These are phyloP conservation scores for Aspidiotus destructor DNA, from an alignment of 2,888 invertebrate genomes.

Conservation along the genomic window DNA sequence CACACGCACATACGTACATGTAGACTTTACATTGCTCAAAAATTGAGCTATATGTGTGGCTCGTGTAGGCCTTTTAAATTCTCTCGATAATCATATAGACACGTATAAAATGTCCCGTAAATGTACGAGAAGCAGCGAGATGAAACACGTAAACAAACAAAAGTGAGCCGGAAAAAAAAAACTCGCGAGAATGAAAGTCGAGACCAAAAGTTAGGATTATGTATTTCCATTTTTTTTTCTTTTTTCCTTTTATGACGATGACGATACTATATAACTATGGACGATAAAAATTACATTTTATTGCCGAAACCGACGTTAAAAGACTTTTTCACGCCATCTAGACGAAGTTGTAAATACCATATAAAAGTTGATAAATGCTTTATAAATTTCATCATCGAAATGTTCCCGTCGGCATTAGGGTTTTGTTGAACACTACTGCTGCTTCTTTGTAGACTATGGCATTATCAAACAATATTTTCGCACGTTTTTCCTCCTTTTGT, in stretches of 20 bases:
- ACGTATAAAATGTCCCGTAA: too few relatives aligned
- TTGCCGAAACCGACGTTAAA: background rate
- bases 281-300: conserved; percentile 2
- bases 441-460: too few relatives aligned
- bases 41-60: background rate
- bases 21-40: background rate
- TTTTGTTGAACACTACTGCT: background rate
- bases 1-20: background rate
- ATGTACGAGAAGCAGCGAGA: background rate
- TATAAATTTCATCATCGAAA: background rate
- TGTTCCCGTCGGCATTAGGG: background rate
- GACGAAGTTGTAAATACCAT: conserved; percentile 1
- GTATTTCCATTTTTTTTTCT: background rate
- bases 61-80: background rate
- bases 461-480: background rate
- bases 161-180: background rate
- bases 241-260: background rate
- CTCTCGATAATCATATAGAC: background rate
- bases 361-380: background rate
- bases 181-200: background rate
- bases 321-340: background rate
- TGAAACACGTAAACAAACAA: background rate
- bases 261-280: background rate
- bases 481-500: background rate
- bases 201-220: background rate